Evolutionary conservation across 2,113 vertebrate species (phyloP), one percentile per base, ranked within the genome.

Genomic region (Opisthocomus hoazin): DNA sequence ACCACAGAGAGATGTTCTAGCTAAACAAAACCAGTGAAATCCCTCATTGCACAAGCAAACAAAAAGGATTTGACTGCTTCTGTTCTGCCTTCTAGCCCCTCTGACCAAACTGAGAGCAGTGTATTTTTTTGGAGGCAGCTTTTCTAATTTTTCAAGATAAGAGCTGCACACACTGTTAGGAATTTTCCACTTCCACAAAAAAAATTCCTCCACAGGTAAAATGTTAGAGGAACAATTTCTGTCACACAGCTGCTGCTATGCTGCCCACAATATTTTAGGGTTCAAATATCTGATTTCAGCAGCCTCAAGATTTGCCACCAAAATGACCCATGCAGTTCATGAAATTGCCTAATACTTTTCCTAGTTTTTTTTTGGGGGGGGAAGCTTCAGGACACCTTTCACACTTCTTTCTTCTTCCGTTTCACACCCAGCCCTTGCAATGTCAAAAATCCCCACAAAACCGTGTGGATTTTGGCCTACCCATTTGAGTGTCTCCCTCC

Each of bases 381-480:
- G 84, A 78, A 79, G 30, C 53, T 84, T 65, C 30, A 53, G 75
- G 39, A 64, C 37, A 19, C 29, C 50, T 84, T 57, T 53, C 37
- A 50, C 15, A 2, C 7, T 15, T 51, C 41, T 37, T 54, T 18
- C 7, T 1, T 68, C 53, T 56, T 5, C 0, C 16, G 1, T 37
- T 69, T 93, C 61, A 56, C 17, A 27, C 43, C 27, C 77, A 79
- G 57, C 36, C 66, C 54, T 90, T 85, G 48, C 36, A 50, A 11
- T 19, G 39, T 56, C 84, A 70, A 39, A 64, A 76, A 34, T 75
- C 61, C 79, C 58, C 24, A 6, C 54, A 87, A 26, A 73, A 34
- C 10, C 7, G 1, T 0, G 0, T 39, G 37, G 30, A 20, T 7
- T 79, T 63, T 51, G 69, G n/a, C 9, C 29, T 63, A 7, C 37